Base-by-base conservation (phyloP, 2,797 vertebrate genomes). In the Poecilia picta region DNA sequence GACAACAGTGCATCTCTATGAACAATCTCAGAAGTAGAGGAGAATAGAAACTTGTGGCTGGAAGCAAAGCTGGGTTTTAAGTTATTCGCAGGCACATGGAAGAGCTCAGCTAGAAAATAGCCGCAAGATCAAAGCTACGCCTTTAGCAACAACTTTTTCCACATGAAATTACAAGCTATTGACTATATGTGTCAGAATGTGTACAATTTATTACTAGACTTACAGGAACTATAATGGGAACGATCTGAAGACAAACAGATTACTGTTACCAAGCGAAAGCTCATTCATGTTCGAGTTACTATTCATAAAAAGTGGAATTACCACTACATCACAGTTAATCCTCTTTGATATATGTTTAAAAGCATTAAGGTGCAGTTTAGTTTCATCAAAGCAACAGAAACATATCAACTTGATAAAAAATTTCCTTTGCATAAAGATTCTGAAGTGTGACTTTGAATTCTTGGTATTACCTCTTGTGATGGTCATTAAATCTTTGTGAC, bases 301-400 rank as follows among this genome's bases (percentile, higher is more conserved):
- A 43, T 25, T 70, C 39, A 70, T 70, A 43, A 70, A 70, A 70
- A 43, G 53, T 45, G 47, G 84, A 33, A 59, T 55, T 55, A 76
- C 25, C 70, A 25, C 72, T 83, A 66, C 43, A 73, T 88, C 76
- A 76, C 83, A 83, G 72, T 66, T 57, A 83, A 72, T 72, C 79
- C 76, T 84, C 25, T 86, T 75, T 80, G 57, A 90, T 78, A 33
- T 49, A 41, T 70, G 25, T 28, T 66, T 79, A 79, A 49, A 84
- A 90, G 68, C 78, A 64, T 85, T 92, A 91, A 92, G 85, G 89
- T 93, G 90, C 88, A 77, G 55, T 83, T 83, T 49, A 73, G 43
- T 57, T 71, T 28, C 7, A 74, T 84, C 66, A 77, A 86, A 84
- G 10, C 80, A 74, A 59, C 75, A 87, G 55, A 43, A 78, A 72